A percentile compares a stretch with the other conserved stretches of the same genome.
Evolutionary conservation across 2,113 vertebrate species (phyloP).

Genomic region (Nannospalax galili): DNA sequence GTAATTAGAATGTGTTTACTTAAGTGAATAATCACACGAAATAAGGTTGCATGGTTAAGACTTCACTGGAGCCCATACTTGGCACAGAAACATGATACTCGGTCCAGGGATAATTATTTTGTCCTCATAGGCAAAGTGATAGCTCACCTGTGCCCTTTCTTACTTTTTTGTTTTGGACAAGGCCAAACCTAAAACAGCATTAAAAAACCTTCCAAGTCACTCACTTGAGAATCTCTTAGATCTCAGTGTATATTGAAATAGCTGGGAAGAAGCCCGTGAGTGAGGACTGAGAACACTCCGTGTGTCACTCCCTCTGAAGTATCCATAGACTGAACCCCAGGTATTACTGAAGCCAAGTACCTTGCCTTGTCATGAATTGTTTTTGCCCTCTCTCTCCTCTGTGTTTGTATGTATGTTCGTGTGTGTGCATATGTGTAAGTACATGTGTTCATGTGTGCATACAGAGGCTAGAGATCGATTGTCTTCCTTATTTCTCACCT

Average conservation of each 20-base stretch:
- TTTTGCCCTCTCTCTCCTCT: neutral
- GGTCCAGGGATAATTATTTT: slow-evolving; percentile 85
- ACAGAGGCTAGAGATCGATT: neutral
- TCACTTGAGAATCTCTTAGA: slow-evolving; percentile 35
- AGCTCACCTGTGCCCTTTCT: slow-evolving; percentile 78
- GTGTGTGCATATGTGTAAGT: too few species aligned
- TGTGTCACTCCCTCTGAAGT: neutral
- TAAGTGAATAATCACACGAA: slow-evolving; percentile 84
- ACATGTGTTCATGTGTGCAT: too few species aligned
- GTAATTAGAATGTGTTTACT: slow-evolving; percentile 86
- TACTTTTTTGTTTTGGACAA: slow-evolving; percentile 61
- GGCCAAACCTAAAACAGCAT: slow-evolving; percentile 35
- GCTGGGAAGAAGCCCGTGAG: slow-evolving; percentile 12
- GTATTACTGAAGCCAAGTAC: slow-evolving; percentile 3
- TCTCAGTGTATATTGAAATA: slow-evolving; percentile 36
- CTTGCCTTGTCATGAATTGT: neutral
- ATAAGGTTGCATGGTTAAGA: slow-evolving; percentile 82
- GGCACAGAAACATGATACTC: slow-evolving; percentile 75
- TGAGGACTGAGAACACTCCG: slow-evolving; percentile 30
- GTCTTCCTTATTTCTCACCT: neutral
- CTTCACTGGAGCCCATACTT: slow-evolving; percentile 82
- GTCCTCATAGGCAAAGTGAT: slow-evolving; percentile 73
- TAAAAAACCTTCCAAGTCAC: slow-evolving; percentile 3
- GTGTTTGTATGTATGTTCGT: neutral
- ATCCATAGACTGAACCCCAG: neutral